These are phyloP conservation scores for Hetaerina americana DNA, from an alignment of 1,140 invertebrate species.

Conservation along the genomic window DNA sequence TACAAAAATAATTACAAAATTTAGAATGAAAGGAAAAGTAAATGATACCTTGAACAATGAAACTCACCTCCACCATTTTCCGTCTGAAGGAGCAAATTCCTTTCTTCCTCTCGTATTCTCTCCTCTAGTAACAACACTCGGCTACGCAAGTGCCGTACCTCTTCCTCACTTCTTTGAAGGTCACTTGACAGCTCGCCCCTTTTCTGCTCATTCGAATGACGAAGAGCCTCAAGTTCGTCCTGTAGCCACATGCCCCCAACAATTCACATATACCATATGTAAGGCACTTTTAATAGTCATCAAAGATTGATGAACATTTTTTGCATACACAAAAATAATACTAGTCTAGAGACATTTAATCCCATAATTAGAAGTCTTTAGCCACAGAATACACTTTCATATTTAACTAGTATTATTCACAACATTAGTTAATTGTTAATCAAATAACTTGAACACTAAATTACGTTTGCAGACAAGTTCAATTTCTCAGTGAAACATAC, in stretches of 20 bases:
- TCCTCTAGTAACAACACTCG: conserved; percentile 48
- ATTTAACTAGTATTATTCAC: no score
- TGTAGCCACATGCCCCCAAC: conserved; percentile 22
- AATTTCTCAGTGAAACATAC: no score
- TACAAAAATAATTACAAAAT: no score
- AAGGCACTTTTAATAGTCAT: no score
- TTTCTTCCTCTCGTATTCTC: conserved; percentile 20
- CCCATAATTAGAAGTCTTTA: no score
- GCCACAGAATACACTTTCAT: no score
- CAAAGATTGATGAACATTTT: conserved; percentile 10
- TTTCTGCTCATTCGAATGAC: conserved; percentile 47
- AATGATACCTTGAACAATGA: no score
- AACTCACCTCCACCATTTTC: neutral
- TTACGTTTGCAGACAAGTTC: no score
- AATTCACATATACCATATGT: conserved; percentile 7
- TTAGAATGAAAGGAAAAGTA: no score
- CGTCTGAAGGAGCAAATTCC: neutral
- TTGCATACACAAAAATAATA: conserved; percentile 10
- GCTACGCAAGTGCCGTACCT: conserved; percentile 46
- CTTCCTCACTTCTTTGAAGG: conserved; percentile 45
- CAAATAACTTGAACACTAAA: no score
- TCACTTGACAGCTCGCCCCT: conserved; percentile 40
- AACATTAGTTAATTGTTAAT: no score
- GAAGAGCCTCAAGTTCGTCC: conserved; percentile 53
- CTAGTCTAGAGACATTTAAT: conserved; percentile 9